Evolutionary conservation across 1,140 invertebrate genomes (phyloP).

Genomic region (Archegozetes longisetosus): DNA sequence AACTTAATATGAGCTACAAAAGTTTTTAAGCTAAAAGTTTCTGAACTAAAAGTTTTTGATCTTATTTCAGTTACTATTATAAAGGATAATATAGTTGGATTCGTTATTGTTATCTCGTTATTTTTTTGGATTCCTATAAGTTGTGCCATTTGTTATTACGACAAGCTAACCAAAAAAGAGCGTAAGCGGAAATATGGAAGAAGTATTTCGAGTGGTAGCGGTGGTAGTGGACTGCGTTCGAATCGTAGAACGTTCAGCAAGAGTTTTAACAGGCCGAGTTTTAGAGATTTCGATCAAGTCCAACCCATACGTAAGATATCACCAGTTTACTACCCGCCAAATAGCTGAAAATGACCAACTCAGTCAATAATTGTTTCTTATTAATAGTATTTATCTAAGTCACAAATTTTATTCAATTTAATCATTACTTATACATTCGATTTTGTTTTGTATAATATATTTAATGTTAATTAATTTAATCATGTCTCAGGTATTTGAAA

Average conservation of each 20-base stretch:
- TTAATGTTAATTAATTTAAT: no score
- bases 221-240: no score
- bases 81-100: conserved; percentile 73
- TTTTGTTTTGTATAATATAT: no score
- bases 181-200: not conserved
- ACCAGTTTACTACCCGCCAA: not conserved
- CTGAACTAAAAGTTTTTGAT: conserved; percentile 26
- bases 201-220: not conserved
- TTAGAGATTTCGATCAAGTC: no score
- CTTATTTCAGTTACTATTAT: conserved; percentile 26
- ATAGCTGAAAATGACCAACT: not conserved
- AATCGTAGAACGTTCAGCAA: not conserved
- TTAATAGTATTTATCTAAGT: no score
- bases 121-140: conserved; percentile 70
- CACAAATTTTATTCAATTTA: no score
- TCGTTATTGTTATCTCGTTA: conserved; percentile 68
- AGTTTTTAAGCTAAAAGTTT: no score
- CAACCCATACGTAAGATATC: no score
- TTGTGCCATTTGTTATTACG: conserved; percentile 31
- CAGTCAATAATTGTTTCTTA: no score
- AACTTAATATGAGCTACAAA: no score
- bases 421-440: no score
- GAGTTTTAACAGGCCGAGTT: not conserved
- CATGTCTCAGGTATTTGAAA: no score
- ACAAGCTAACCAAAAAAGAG: conserved; percentile 9